Evolutionary conservation across 1,140 invertebrate genomes (phyloP).

Genomic region (Dysdera silvatica): DNA sequence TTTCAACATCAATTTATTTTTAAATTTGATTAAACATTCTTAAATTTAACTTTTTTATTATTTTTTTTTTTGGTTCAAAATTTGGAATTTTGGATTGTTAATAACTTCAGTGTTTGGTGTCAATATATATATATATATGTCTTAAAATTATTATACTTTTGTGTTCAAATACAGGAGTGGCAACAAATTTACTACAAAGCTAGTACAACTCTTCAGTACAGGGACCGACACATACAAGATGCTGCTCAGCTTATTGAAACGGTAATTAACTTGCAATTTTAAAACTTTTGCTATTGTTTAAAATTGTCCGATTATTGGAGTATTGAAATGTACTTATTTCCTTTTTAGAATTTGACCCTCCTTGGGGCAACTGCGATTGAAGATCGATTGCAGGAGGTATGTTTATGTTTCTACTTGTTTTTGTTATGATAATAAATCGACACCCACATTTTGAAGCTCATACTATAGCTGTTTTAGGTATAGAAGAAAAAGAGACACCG

Average conservation of each 20-base stretch:
- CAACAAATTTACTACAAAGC: conserved; percentile 70
- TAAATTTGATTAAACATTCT: too few species aligned
- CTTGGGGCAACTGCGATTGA: conserved; percentile 92
- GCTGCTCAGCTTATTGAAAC: conserved; percentile 76
- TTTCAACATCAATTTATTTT: too few species aligned
- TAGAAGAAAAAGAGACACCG: too few species aligned
- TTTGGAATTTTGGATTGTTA: too few species aligned
- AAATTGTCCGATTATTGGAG: neutral
- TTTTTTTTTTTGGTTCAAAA: too few species aligned
- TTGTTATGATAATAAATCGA: too few species aligned
- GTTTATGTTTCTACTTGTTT: neutral
- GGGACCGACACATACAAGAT: conserved; percentile 72
- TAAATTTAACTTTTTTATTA: too few species aligned
- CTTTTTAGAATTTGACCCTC: conserved; percentile 57
- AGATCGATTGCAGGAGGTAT: conserved; percentile 82
- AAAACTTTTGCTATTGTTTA: neutral
- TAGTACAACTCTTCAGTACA: conserved; percentile 58
- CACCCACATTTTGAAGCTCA: too few species aligned
- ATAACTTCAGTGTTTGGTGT: neutral
- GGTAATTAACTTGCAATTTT: conserved; percentile 19
- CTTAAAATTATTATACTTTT: neutral
- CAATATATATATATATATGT: too few species aligned
- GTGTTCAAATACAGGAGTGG: conserved; percentile 54
- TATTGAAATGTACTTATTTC: neutral
- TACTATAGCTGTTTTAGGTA: too few species aligned